Evolutionary conservation across 2,888 invertebrate genomes (phyloP).

Genomic region (Embidobia sp.): DNA sequence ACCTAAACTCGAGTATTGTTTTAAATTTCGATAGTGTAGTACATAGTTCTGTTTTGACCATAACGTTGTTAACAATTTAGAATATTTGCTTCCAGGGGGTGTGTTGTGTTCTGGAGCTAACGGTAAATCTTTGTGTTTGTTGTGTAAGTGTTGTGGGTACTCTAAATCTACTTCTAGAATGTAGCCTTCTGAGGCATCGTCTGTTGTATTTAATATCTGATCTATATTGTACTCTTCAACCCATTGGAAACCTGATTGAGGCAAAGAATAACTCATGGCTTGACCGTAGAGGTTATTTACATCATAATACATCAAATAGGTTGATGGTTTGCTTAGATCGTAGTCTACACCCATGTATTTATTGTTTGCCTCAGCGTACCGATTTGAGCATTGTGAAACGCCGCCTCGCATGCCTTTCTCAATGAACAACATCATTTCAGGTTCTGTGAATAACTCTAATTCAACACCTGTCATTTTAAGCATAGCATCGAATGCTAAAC

Average conservation of each 20-base stretch:
- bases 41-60: conserved; percentile 15
- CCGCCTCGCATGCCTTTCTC: conserved; percentile 1
- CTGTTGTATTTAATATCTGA: neutral
- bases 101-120: conserved; percentile 1
- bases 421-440: neutral
- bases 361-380: conserved; percentile 12
- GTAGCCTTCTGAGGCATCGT: conserved; percentile 8
- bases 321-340: neutral
- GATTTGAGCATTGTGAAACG: neutral
- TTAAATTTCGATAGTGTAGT: conserved; percentile 26
- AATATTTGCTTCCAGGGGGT: neutral
- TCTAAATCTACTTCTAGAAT: conserved; percentile 16
- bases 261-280: conserved; percentile 3
- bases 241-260: neutral
- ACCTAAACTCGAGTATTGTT: conserved; percentile 20
- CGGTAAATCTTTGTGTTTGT: conserved; percentile 17
- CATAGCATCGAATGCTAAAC: conserved; percentile 1
- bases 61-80: conserved; percentile 9
- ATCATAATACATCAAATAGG: conserved; percentile 7
- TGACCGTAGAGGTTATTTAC: conserved; percentile 8
- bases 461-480: conserved; percentile 1
- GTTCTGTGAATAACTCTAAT: neutral
- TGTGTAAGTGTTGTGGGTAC: conserved; percentile 9
- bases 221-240: neutral
- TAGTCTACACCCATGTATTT: neutral